These are phyloP conservation scores for Scomber colias DNA, from an alignment of 2,113 vertebrate genomes.

Conservation along the genomic window DNA sequence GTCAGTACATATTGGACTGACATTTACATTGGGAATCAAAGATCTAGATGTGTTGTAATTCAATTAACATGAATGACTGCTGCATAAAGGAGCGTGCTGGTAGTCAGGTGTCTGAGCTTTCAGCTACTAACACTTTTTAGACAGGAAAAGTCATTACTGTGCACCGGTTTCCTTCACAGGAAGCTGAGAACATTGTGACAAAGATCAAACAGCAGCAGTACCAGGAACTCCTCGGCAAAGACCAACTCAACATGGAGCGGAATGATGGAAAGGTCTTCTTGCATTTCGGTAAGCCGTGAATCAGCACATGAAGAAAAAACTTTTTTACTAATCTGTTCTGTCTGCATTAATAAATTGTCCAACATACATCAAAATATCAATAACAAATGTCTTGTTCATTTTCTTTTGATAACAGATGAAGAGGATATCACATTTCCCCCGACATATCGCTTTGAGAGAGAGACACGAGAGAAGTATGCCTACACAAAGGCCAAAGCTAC, in stretches of 20 bases:
- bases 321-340: not conserved
- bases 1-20: not conserved
- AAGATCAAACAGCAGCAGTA: slow-evolving; percentile 98
- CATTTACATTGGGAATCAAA: not conserved
- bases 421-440: slow-evolving; percentile 97
- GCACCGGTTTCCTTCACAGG: slow-evolving; percentile 86
- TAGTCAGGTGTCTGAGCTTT: slow-evolving; percentile 46
- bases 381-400: not conserved
- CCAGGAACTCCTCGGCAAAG: slow-evolving; percentile 89
- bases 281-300: slow-evolving; percentile 89
- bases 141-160: slow-evolving; percentile 63
- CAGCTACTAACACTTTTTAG: slow-evolving; percentile 33
- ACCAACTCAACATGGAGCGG: slow-evolving; percentile 93
- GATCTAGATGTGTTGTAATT: not conserved
- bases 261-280: slow-evolving; percentile 92
- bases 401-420: slow-evolving; percentile 86
- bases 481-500: slow-evolving; percentile 98
- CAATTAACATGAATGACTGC: not conserved
- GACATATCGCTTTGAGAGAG: slow-evolving; percentile 96
- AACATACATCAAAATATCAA: not conserved
- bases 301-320: not conserved
- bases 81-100: slow-evolving; percentile 9
- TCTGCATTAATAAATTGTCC: not conserved
- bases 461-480: slow-evolving; percentile 92
- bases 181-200: slow-evolving; percentile 94